Evolutionary conservation across 2,888 invertebrate genomes (phyloP), one percentile per base, ranked within the genome.

Genomic region (Standfussiana lucernea): DNA sequence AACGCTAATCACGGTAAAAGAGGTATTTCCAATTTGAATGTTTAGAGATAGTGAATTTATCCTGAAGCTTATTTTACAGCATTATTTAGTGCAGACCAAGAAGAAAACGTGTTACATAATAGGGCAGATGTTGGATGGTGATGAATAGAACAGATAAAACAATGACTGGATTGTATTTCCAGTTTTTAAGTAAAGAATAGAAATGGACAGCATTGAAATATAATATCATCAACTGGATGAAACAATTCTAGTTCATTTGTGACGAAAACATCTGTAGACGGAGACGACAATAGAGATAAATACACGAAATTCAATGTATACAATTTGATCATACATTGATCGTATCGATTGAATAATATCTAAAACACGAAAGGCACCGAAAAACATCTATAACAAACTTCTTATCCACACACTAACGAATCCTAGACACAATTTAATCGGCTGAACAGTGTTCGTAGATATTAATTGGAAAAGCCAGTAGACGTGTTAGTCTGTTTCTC

Each of bases 381-480:
- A 32, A 32, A 61, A 61, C 32, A 61, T n/a, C n/a, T n/a, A 28
- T 0, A 13, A 13, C 1, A 53, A 13, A 13, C n/a, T 50, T 59
- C 47, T 37, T 76, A 56, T 62, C 15, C 35, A 62, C 0, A 32
- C 1, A 77, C 18, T 1, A n/a, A 47, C 5, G 15, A 66, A 40
- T 61, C 37, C 37, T 40, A 42, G 40, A 42, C 50, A 45, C n/a
- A n/a, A 47, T 67, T 53, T 59, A 67, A 45, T 77, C 53, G 28
- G 21, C 32, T 76, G 15, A 40, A 18, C 15, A 7, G 50, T 32
- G 35, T 56, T 47, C 24, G 50, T 32, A 53, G 40, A 28, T 59
- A 73, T 24, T 47, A 56, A 59, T 40, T 47, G 50, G 50, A 28
- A 59, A 59, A 59, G 50, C 59, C 66, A 37, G 42, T 65, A 24